Evolutionary conservation across 1,140 invertebrate species (phyloP).

Genomic region (Palaemon carinicauda): DNA sequence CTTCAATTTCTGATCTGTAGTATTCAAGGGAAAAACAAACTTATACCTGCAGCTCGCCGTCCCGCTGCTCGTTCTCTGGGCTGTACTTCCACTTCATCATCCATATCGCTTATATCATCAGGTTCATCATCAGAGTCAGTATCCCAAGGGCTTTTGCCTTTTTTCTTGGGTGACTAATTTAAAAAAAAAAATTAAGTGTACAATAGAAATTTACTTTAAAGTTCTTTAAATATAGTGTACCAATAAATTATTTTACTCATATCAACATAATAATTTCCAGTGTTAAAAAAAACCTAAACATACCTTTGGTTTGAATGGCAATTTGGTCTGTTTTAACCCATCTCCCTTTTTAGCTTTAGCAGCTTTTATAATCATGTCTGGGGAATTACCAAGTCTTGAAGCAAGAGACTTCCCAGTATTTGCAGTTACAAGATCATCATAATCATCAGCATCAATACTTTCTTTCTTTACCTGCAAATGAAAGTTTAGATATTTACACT

Average conservation of each 20-base stretch:
- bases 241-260: too few species aligned
- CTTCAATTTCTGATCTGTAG: too few species aligned
- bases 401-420: slow-evolving; percentile 44
- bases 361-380: slow-evolving; percentile 46
- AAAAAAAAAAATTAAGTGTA: background rate
- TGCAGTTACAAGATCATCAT: slow-evolving; percentile 43
- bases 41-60: slow-evolving; percentile 6
- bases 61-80: slow-evolving; percentile 23
- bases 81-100: slow-evolving; percentile 18
- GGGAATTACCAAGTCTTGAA: slow-evolving; percentile 58
- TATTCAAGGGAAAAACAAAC: slow-evolving; percentile 5
- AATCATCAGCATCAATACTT: slow-evolving; percentile 59
- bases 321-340: slow-evolving; percentile 63
- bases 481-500: background rate
- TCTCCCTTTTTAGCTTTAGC: slow-evolving; percentile 66
- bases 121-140: slow-evolving; percentile 42
- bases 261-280: too few species aligned
- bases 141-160: slow-evolving; percentile 33
- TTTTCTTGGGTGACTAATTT: slow-evolving; percentile 19
- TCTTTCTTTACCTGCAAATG: slow-evolving; percentile 26
- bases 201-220: background rate
- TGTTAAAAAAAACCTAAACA: slow-evolving; percentile 28
- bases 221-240: background rate
- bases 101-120: slow-evolving; percentile 3
- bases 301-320: slow-evolving; percentile 61